Conservation (phyloP, 2,797 vertebrate genomes). For the Thaleichthys pacificus region DNA sequence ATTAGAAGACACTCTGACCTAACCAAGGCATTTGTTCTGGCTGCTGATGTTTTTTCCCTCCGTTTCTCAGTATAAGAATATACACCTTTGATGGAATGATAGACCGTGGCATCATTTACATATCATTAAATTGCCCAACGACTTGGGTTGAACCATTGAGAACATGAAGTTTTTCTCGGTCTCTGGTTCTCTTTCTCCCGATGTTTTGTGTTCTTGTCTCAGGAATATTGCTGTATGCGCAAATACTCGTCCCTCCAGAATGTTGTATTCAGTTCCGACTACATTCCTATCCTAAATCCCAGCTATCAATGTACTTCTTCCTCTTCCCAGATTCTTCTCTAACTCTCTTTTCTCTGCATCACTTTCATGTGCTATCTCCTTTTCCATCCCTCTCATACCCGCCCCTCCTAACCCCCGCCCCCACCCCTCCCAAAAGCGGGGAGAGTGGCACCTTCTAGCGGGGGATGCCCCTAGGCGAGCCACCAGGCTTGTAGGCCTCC, state of each 20-base stretch:
- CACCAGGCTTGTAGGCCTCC: slow-evolving; percentile 48
- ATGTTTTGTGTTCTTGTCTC: slow-evolving; percentile 15
- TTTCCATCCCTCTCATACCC: slow-evolving; percentile 8
- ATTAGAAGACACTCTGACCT: slow-evolving; percentile 72
- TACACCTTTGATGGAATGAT: slow-evolving; percentile 51
- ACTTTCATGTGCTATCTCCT: slow-evolving; percentile 5
- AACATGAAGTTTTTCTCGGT: slow-evolving; percentile 15
- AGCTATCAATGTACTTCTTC: slow-evolving; percentile 25
- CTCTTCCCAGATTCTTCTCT: slow-evolving; percentile 22
- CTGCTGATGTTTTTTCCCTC: slow-evolving; percentile 35
- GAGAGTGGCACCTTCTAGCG: slow-evolving; percentile 31
- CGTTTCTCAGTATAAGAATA: slow-evolving; percentile 56
- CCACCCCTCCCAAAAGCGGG: slow-evolving; percentile 23
- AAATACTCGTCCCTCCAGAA: background rate
- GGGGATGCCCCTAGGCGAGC: slow-evolving; percentile 50
- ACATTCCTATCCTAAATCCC: slow-evolving; percentile 8
- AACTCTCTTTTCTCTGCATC: background rate
- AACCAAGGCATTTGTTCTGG: slow-evolving; percentile 69
- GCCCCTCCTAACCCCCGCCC: slow-evolving; percentile 17
- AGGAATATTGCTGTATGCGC: no score
- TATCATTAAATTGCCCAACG: slow-evolving; percentile 46
- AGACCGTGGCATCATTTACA: slow-evolving; percentile 49
- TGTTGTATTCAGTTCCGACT: background rate
- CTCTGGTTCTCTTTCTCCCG: background rate
- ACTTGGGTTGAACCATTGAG: slow-evolving; percentile 20